phyloP scores from a whole-genome alignment of 2,888 invertebrate genomes.

The Drosophila leonis region DNA sequence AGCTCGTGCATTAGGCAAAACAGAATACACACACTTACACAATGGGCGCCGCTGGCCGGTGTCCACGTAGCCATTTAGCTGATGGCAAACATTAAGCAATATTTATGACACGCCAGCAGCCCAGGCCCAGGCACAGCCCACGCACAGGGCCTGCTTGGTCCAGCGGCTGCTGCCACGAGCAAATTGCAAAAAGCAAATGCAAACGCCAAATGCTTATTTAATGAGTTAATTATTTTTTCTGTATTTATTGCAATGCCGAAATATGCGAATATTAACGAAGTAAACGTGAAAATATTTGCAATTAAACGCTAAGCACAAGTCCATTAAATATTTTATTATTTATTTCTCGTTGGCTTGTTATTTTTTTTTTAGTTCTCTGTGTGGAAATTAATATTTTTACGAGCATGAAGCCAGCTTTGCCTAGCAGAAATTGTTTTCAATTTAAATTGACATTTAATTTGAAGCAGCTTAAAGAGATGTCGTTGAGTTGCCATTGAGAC shows the following conservation, averaged over 20 bases:
- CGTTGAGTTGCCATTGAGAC: no score
- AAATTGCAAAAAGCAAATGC: slow-evolving; percentile 63
- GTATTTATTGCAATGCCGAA: slow-evolving; percentile 73
- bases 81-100: slow-evolving; percentile 74
- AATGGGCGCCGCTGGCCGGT: slow-evolving; percentile 19
- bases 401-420: neutral
- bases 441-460: neutral
- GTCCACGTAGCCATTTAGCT: slow-evolving; percentile 62
- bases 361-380: neutral
- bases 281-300: slow-evolving; percentile 71
- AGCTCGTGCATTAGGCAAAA: slow-evolving; percentile 57
- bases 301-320: slow-evolving; percentile 65
- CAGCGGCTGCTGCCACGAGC: slow-evolving; percentile 16
- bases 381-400: slow-evolving; percentile 27
- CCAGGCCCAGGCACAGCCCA: neutral
- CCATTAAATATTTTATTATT: slow-evolving; percentile 54
- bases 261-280: slow-evolving; percentile 57
- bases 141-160: neutral
- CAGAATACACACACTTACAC: slow-evolving; percentile 12
- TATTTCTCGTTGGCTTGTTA: neutral
- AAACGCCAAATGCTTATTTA: slow-evolving; percentile 79
- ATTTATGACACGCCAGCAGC: slow-evolving; percentile 62
- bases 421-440: slow-evolving; percentile 9
- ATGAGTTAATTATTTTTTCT: slow-evolving; percentile 81
- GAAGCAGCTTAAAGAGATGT: no score